Evolutionary conservation across 2,888 invertebrate species (phyloP).

Genomic region (Hypercompe scribonia): DNA sequence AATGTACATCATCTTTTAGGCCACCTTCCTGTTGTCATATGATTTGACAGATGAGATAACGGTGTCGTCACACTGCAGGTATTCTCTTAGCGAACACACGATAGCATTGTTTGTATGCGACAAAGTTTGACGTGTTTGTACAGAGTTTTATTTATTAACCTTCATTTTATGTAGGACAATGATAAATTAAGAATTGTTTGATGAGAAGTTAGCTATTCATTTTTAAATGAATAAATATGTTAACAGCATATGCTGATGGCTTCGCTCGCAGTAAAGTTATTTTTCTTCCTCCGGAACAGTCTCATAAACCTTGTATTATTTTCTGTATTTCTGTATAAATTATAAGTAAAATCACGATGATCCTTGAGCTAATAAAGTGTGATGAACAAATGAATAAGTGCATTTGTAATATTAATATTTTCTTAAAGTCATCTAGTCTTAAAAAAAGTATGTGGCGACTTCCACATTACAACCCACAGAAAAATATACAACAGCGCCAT

Average conservation of each 20-base stretch:
- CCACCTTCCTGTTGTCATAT: slow-evolving; percentile 23
- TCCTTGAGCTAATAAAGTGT: too few species aligned
- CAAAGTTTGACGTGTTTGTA: slow-evolving; percentile 50
- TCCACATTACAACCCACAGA: too few species aligned
- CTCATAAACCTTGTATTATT: too few species aligned
- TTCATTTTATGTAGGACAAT: slow-evolving; percentile 41
- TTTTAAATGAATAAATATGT: slow-evolving; percentile 3
- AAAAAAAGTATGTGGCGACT: too few species aligned
- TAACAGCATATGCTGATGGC: neutral
- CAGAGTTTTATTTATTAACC: slow-evolving; percentile 37
- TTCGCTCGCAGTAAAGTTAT: neutral
- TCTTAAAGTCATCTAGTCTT: too few species aligned
- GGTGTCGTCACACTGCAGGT: slow-evolving; percentile 53
- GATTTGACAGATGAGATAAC: slow-evolving; percentile 50
- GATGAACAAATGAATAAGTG: too few species aligned
- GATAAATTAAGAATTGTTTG: slow-evolving; percentile 22
- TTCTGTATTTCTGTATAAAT: too few species aligned
- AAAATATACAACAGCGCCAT: too few species aligned
- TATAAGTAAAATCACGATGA: too few species aligned
- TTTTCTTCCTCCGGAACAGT: neutral
- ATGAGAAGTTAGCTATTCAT: neutral
- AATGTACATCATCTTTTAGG: neutral
- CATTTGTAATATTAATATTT: too few species aligned
- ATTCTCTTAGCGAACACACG: slow-evolving; percentile 38
- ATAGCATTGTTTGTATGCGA: slow-evolving; percentile 46